These are phyloP conservation scores for Electrophaes corylata DNA, from an alignment of 2,888 invertebrate genomes.

Conservation along the genomic window DNA sequence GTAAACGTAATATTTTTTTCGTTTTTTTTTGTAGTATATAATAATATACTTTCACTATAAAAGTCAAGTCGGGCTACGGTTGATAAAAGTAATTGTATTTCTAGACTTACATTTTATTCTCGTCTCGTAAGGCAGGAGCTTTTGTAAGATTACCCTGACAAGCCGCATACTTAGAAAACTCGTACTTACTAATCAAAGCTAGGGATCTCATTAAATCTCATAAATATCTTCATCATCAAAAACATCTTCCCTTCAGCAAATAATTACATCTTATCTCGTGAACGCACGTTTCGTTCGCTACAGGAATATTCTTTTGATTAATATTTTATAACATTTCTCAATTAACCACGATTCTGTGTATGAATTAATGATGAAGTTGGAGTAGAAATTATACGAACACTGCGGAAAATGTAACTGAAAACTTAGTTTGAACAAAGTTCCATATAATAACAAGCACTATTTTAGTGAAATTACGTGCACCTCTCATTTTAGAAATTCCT, in stretches of 20 bases:
- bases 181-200: not conserved
- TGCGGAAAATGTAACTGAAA: not conserved
- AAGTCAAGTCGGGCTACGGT: no score
- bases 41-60: no score
- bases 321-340: constrained; percentile 62
- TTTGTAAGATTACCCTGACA: not conserved
- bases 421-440: no score
- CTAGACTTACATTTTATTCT: not conserved
- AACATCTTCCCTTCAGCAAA: constrained; percentile 14
- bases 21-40: no score
- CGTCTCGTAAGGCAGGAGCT: not conserved
- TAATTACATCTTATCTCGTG: constrained; percentile 23
- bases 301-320: constrained; percentile 55
- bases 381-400: constrained; percentile 39
- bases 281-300: constrained; percentile 14
- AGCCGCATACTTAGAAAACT: not conserved
- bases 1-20: no score
- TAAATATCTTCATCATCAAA: constrained; percentile 19
- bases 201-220: constrained; percentile 11
- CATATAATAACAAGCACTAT: no score
- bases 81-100: no score
- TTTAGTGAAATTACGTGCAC: no score
- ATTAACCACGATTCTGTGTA: constrained; percentile 61
- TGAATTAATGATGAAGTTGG: constrained; percentile 67
- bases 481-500: no score